Percentiles rank a stretch among this genome's conserved stretches.
Conservation (phyloP, 2,888 invertebrate species). For the Fissipunctia ypsillon region DNA sequence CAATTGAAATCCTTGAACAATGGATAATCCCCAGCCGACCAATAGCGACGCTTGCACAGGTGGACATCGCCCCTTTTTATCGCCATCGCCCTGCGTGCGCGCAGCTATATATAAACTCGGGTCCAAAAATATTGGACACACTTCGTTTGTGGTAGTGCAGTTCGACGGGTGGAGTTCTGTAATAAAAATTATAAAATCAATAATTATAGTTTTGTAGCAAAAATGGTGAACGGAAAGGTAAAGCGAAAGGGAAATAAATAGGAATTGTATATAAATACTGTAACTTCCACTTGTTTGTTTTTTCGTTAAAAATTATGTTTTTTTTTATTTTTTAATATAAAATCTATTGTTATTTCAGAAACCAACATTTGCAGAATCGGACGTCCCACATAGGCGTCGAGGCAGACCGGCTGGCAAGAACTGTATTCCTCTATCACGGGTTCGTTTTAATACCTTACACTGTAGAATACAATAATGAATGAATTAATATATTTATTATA, state of each 20-base stretch:
- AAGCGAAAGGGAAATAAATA: not conserved
- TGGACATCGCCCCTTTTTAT: constrained; percentile 48
- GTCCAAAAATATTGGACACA: not conserved
- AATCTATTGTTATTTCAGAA: constrained; percentile 21
- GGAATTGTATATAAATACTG: not conserved
- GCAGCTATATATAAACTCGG: constrained; percentile 51
- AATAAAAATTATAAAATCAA: not conserved
- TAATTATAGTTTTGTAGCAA: not conserved
- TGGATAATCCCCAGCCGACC: not conserved
- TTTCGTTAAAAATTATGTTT: too few relatives aligned
- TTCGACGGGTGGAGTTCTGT: not conserved
- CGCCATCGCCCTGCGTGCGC: constrained; percentile 45
- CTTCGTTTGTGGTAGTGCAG: constrained; percentile 15
- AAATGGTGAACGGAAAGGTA: constrained; percentile 46
- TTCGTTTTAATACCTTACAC: constrained; percentile 55
- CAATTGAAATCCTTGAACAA: constrained; percentile 22
- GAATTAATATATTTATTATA: not conserved
- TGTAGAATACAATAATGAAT: not conserved
- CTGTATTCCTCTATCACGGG: constrained; percentile 72
- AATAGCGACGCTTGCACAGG: constrained; percentile 2
- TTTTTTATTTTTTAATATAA: too few relatives aligned
- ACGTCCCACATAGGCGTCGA: constrained; percentile 61
- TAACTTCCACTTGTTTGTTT: not conserved
- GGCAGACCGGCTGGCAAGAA: constrained; percentile 76
- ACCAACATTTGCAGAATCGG: not conserved